These are phyloP conservation scores for Ectemnius lituratus DNA, from an alignment of 2,888 invertebrate species.

Conservation along the genomic window DNA sequence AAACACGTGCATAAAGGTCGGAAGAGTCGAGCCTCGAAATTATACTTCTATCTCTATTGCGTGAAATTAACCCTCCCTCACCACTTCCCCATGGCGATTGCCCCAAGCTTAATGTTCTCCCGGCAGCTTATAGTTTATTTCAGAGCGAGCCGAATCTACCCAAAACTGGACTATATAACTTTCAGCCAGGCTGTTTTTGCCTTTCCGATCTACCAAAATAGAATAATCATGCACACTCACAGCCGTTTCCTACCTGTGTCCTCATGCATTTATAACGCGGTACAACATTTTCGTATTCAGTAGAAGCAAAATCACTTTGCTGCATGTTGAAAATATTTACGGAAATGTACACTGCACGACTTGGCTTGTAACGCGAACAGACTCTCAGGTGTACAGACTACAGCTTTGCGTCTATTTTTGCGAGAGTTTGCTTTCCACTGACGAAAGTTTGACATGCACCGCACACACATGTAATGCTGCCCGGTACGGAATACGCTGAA, in stretches of 20 bases:
- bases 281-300: too few species aligned
- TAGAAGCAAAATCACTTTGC: not conserved
- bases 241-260: not conserved
- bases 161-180: not conserved
- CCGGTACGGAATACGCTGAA: not conserved
- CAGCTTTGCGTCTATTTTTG: not conserved
- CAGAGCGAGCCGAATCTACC: not conserved
- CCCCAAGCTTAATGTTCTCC: slow-evolving; percentile 9
- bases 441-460: too few species aligned
- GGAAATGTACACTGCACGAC: too few species aligned
- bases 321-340: too few species aligned
- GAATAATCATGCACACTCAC: slow-evolving; percentile 10
- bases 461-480: slow-evolving; percentile 5
- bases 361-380: too few species aligned
- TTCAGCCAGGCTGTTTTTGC: slow-evolving; percentile 9
- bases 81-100: not conserved
- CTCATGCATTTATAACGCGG: slow-evolving; percentile 16
- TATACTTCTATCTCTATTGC: slow-evolving; percentile 17
- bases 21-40: not conserved
- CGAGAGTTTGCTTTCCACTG: not conserved
- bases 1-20: slow-evolving; percentile 10
- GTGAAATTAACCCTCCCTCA: slow-evolving; percentile 29
- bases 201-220: slow-evolving; percentile 20
- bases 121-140: not conserved
- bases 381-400: too few species aligned